These are phyloP conservation scores for Plectrocnemia conspersa DNA, from an alignment of 1,140 invertebrate genomes.

Conservation along the genomic window DNA sequence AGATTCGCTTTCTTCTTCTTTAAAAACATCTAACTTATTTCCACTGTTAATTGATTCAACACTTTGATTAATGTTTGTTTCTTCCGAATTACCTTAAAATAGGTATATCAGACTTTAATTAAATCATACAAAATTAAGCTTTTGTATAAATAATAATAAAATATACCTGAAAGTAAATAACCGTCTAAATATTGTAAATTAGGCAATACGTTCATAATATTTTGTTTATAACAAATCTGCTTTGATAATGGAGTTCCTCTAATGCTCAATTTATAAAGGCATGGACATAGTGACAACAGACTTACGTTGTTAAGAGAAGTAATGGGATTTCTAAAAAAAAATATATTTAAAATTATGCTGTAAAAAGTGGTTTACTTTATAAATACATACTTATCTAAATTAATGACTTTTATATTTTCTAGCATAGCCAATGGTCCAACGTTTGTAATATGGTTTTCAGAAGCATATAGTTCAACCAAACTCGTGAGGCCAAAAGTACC, in stretches of 20 bases:
- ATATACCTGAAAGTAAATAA: too few species aligned
- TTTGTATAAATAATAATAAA: too few species aligned
- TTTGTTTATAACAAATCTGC: constrained; percentile 40
- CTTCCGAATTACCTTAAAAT: too few species aligned
- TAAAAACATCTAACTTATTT: too few species aligned
- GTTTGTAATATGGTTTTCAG: constrained; percentile 57
- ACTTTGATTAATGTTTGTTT: too few species aligned
- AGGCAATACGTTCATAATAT: constrained; percentile 42
- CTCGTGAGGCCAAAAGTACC: constrained; percentile 58
- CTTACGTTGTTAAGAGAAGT: constrained; percentile 42
- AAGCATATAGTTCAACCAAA: constrained; percentile 57
- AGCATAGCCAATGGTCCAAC: constrained; percentile 54
- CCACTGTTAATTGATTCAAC: too few species aligned
- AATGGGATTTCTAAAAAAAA: constrained; percentile 41
- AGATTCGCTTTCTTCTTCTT: constrained; percentile 16
- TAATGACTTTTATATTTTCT: constrained; percentile 49
- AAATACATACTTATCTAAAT: constrained; percentile 47
- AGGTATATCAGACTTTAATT: too few species aligned
- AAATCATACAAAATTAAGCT: too few species aligned
- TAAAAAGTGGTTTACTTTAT: neutral
- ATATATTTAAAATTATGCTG: neutral
- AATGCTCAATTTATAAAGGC: constrained; percentile 44
- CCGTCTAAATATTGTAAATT: constrained; percentile 45
- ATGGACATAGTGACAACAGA: constrained; percentile 45
- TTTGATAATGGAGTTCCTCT: constrained; percentile 45